These are phyloP conservation scores for Pantherophis guttatus DNA, from an alignment of 2,113 vertebrate species.

Conservation along the genomic window DNA sequence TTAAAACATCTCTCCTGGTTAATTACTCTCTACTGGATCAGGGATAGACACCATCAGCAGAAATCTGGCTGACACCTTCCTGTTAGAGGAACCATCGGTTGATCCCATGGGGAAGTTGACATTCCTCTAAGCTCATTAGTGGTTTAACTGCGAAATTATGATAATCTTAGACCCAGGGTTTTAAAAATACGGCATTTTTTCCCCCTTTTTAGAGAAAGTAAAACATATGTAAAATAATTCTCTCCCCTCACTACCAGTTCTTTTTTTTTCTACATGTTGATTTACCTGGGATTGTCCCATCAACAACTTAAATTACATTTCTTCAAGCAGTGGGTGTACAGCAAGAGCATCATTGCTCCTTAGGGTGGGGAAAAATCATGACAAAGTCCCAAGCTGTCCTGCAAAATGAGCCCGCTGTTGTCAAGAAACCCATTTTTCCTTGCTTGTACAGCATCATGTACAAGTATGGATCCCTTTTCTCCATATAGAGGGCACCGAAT, in stretches of 20 bases:
- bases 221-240: not conserved
- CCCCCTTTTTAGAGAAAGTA: not conserved
- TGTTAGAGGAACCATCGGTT: not conserved
- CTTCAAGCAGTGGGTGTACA: rapidly evolving
- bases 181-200: not conserved
- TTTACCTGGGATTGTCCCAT: slow-evolving; percentile 1
- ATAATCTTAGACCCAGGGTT: slow-evolving; percentile 20
- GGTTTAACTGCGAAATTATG: slow-evolving; percentile 5
- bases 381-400: not conserved
- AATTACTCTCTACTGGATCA: slow-evolving; percentile 43
- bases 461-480: not conserved
- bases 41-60: slow-evolving; percentile 49
- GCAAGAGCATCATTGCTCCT: not conserved
- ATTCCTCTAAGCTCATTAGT: slow-evolving; percentile 39
- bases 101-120: slow-evolving; percentile 39
- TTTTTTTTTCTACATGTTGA: not conserved
- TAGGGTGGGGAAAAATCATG: not conserved
- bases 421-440: not conserved
- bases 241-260: not conserved
- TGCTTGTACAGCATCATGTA: not conserved
- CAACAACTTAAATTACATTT: not conserved
- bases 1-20: slow-evolving; percentile 26
- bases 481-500: not conserved
- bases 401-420: not conserved
- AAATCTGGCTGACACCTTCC: slow-evolving; percentile 58